Conservation (phyloP, 1,140 invertebrate species). For the Hormaphis cornu region DNA sequence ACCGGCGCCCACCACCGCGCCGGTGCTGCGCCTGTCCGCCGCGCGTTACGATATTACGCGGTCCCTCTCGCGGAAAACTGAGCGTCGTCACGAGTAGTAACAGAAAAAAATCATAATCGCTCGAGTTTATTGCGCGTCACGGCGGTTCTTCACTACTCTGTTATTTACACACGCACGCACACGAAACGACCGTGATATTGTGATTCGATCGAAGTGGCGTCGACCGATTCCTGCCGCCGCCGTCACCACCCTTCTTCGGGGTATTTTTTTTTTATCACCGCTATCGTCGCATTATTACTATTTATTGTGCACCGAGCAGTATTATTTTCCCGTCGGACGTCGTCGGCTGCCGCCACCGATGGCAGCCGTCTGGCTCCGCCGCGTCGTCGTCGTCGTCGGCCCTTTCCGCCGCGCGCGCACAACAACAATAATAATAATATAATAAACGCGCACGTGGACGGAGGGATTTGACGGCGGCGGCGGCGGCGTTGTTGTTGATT, state of each 20-base stretch:
- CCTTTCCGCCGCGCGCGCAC: not conserved
- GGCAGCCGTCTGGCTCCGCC: not conserved
- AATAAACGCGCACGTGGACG: not conserved
- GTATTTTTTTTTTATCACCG: not conserved
- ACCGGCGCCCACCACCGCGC: no score
- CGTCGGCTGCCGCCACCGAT: not conserved
- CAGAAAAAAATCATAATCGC: no score
- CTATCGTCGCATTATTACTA: no score
- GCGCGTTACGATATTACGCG: no score
- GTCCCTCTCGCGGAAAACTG: no score
- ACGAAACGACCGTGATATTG: not conserved
- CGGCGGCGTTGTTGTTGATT: not conserved
- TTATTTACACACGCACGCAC: not conserved
- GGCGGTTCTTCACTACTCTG: no score
- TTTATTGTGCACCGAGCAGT: no score
- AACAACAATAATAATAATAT: not conserved
- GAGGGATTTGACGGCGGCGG: not conserved
- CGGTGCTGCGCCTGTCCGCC: no score
- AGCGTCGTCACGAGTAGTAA: no score
- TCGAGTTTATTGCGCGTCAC: no score
- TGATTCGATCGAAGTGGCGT: constrained; percentile 27
- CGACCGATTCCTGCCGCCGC: constrained; percentile 10
- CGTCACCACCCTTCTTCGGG: not conserved
- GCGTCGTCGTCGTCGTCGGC: not conserved
- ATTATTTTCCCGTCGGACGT: constrained; percentile 5